These are phyloP conservation scores for Triplophysa dalaica DNA, from an alignment of 2,113 vertebrate genomes.

Conservation along the genomic window DNA sequence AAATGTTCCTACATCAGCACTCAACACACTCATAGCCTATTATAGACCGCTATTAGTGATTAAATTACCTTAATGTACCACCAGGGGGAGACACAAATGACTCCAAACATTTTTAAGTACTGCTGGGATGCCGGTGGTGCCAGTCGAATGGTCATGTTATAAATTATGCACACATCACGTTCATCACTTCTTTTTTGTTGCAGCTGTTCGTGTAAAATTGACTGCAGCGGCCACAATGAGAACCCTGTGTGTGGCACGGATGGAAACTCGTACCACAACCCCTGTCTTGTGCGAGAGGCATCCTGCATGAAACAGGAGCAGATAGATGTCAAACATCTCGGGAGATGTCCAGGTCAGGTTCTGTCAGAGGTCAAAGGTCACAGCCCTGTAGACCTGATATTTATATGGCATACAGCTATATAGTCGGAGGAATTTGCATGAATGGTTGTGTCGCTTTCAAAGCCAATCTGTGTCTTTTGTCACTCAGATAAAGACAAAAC, in stretches of 20 bases:
- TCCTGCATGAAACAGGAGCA: constrained; percentile 95
- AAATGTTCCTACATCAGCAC: neutral
- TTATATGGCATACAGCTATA: no score
- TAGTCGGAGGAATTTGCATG: no score
- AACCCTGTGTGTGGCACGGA: constrained; percentile 94
- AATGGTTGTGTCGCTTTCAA: neutral
- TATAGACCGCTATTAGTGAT: neutral
- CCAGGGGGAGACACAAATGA: constrained; percentile 15
- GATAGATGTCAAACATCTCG: constrained; percentile 93
- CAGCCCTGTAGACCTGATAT: no score
- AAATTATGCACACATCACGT: neutral
- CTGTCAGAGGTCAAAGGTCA: neutral
- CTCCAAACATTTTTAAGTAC: neutral
- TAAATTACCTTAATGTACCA: neutral
- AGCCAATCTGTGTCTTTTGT: constrained; percentile 25
- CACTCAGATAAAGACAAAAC: constrained; percentile 68
- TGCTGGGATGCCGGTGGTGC: neutral
- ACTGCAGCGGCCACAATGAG: constrained; percentile 96
- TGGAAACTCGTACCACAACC: constrained; percentile 92
- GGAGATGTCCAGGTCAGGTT: constrained; percentile 89
- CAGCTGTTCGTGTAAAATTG: constrained; percentile 98
- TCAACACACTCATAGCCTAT: neutral
- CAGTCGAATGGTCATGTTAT: neutral
- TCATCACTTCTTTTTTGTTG: neutral
- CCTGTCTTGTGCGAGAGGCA: constrained; percentile 92